A percentile compares a stretch with the other conserved stretches of the same genome.
These are phyloP conservation scores for Carpatolechia fugitivella DNA, from an alignment of 2,888 invertebrate species.

Conservation along the genomic window DNA sequence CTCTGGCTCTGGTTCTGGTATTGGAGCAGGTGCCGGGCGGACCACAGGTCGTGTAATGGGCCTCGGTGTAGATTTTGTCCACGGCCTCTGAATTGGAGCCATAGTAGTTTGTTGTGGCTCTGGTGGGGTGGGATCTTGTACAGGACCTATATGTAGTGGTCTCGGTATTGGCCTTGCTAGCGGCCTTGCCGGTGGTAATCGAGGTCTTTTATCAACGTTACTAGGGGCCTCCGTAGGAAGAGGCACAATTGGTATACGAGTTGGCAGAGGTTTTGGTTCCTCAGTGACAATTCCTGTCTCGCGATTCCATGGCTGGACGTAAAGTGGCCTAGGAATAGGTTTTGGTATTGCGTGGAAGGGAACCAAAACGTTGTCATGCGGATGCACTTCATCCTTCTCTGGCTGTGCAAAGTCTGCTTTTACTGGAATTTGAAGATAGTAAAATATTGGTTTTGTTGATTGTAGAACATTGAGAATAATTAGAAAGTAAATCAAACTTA, in stretches of 20 bases:
- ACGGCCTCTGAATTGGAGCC: not conserved
- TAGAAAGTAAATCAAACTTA: not conserved
- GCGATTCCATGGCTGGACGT: not conserved
- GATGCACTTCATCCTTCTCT: not conserved
- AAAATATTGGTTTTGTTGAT: not conserved
- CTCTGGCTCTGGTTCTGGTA: not conserved
- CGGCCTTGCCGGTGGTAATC: not conserved
- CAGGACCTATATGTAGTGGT: not conserved
- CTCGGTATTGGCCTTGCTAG: not conserved
- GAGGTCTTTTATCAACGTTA: too few relatives aligned
- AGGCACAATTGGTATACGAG: too few relatives aligned
- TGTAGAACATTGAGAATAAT: not conserved
- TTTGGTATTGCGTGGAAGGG: not conserved
- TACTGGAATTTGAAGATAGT: not conserved
- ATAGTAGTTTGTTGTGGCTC: too few relatives aligned
- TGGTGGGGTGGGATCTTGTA: not conserved
- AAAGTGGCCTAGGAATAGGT: slow-evolving; percentile 1
- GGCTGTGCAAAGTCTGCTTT: not conserved
- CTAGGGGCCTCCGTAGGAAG: too few relatives aligned
- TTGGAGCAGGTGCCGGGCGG: not conserved
- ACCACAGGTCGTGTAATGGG: not conserved
- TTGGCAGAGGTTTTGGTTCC: too few relatives aligned
- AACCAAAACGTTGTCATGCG: not conserved
- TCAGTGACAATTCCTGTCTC: not conserved
- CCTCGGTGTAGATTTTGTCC: not conserved